Evolutionary conservation across 2,888 invertebrate species (phyloP).

Genomic region (Philopedon plagiatum): DNA sequence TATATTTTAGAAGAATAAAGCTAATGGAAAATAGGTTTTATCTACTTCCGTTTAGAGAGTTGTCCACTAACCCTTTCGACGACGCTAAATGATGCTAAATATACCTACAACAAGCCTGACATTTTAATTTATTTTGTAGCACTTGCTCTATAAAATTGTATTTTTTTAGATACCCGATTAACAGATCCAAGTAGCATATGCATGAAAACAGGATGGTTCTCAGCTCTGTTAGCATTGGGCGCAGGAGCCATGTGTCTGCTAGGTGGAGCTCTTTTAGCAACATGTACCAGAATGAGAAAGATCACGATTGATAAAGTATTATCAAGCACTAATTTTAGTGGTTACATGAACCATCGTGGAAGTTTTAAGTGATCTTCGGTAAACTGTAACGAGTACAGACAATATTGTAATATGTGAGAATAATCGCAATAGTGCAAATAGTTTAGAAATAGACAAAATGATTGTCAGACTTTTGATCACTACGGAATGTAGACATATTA

Average conservation of each 20-base stretch:
- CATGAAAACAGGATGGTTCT: constrained; percentile 71
- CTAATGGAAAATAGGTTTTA: too few species aligned
- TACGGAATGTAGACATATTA: too few species aligned
- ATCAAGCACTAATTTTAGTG: constrained; percentile 64
- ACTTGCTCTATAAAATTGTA: too few species aligned
- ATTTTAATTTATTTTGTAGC: too few species aligned
- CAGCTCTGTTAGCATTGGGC: constrained; percentile 70
- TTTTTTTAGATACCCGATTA: constrained; percentile 54
- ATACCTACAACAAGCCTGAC: too few species aligned
- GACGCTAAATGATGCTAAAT: too few species aligned
- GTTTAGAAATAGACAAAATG: not conserved
- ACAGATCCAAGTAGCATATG: constrained; percentile 65
- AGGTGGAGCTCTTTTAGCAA: constrained; percentile 80
- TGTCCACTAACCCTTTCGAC: too few species aligned
- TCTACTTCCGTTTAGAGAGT: too few species aligned
- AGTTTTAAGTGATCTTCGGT: constrained; percentile 63
- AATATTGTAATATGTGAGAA: not conserved
- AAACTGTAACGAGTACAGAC: not conserved
- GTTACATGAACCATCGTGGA: constrained; percentile 69
- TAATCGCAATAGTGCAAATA: not conserved
- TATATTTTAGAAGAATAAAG: too few species aligned
- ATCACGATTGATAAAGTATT: constrained; percentile 69
- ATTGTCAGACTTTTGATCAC: not conserved
- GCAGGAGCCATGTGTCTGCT: constrained; percentile 76
- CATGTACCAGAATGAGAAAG: constrained; percentile 82